phyloP scores from a whole-genome alignment of 2,888 invertebrate species.

The Ceramica pisi region DNA sequence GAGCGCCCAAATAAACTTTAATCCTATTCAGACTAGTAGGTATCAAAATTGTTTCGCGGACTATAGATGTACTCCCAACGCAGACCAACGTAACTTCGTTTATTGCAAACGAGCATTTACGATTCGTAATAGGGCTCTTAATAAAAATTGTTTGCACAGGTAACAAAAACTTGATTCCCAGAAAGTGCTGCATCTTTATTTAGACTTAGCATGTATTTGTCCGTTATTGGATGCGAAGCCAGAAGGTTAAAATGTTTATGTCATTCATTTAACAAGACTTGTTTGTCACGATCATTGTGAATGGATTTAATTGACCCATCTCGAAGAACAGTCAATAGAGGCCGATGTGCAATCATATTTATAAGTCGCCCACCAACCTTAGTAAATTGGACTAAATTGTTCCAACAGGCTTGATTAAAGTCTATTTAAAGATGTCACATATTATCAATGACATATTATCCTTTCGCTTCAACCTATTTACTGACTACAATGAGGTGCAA shows the following conservation, averaged over 20 bases:
- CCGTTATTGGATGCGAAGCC: conserved; percentile 6
- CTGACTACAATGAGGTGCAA: conserved; percentile 22
- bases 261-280: conserved; percentile 46
- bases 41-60: no score
- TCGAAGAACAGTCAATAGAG: conserved; percentile 73
- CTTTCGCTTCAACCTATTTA: conserved; percentile 43
- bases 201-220: not conserved
- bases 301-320: conserved; percentile 77
- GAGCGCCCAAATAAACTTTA: no score
- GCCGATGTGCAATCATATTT: conserved; percentile 74
- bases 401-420: conserved; percentile 83
- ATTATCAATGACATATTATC: conserved; percentile 61
- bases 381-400: conserved; percentile 84
- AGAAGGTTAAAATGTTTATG: conserved; percentile 54
- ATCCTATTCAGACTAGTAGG: no score
- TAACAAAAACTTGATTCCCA: conserved; percentile 24
- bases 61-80: no score
- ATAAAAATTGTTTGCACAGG: conserved; percentile 25
- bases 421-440: conserved; percentile 75
- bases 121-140: no score
- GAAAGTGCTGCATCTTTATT: conserved; percentile 13
- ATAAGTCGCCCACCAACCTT: conserved; percentile 78
- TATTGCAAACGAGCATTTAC: no score
- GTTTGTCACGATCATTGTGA: conserved; percentile 55
- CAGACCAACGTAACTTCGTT: no score